A percentile compares a stretch with the other conserved stretches of the same genome.
phyloP scores from a whole-genome alignment of 2,888 invertebrate genomes.

The Thecocarcelia acutangulata region DNA sequence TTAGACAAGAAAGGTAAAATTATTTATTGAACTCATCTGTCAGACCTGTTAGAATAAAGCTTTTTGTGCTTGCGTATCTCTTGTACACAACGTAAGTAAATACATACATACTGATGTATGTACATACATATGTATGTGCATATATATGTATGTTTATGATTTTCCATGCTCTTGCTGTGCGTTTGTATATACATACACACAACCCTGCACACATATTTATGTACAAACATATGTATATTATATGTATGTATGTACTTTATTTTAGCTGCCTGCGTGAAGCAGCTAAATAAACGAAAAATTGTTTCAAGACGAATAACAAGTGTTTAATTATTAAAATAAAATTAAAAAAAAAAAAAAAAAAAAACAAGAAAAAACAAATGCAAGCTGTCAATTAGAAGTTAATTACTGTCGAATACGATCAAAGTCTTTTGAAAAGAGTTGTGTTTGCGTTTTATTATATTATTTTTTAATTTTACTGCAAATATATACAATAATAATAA shows the following conservation, averaged over 20 bases:
- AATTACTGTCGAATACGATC: constrained; percentile 48
- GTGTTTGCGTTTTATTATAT: constrained; percentile 30
- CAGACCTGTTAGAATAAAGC: too few relatives aligned
- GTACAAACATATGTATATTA: too few relatives aligned
- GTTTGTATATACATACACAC: neutral
- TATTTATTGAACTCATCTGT: too few relatives aligned
- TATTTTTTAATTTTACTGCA: constrained; percentile 4
- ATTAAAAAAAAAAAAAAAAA: too few relatives aligned
- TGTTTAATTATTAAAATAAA: constrained; percentile 37
- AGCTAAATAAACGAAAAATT: constrained; percentile 11
- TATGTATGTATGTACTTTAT: neutral
- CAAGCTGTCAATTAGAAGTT: constrained; percentile 50
- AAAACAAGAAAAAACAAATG: too few relatives aligned
- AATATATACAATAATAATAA: too few relatives aligned
- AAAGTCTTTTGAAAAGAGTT: constrained; percentile 22
- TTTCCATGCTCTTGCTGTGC: too few relatives aligned
- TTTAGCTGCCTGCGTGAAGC: neutral
- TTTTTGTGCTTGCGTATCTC: too few relatives aligned
- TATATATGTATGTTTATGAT: neutral
- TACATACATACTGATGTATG: too few relatives aligned
- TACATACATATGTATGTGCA: neutral
- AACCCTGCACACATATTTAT: too few relatives aligned
- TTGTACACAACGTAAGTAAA: too few relatives aligned
- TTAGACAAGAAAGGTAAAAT: too few relatives aligned
- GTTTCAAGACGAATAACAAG: constrained; percentile 30